A percentile compares a stretch with the other conserved stretches of the same genome.
Conservation (phyloP, 2,113 vertebrate species). For the Gymnobelideus leadbeateri region DNA sequence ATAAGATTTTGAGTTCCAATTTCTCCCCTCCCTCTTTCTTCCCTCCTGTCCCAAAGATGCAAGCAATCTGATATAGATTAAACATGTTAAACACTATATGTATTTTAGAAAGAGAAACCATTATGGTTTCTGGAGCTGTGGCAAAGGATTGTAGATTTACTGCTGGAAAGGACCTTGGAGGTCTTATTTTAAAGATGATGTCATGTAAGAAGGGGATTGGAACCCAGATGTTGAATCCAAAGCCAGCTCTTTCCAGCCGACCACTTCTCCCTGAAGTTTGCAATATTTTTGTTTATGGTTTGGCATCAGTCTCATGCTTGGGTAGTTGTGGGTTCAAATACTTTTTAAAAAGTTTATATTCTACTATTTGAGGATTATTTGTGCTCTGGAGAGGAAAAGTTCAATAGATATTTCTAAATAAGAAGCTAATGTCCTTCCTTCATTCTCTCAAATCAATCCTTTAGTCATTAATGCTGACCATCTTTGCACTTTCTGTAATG, state of each 20-base stretch:
- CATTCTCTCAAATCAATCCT: slow-evolving; percentile 59
- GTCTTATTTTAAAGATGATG: neutral
- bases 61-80: no score
- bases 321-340: slow-evolving; percentile 45
- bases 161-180: neutral
- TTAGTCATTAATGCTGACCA: slow-evolving; percentile 59
- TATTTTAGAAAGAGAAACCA: neutral
- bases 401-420: slow-evolving; percentile 41
- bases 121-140: neutral
- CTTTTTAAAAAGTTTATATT: slow-evolving; percentile 59
- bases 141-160: neutral
- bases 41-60: neutral
- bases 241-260: neutral
- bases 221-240: neutral
- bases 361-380: slow-evolving; percentile 57
- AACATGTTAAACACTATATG: neutral
- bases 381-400: slow-evolving; percentile 53
- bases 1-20: neutral
- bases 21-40: neutral
- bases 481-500: slow-evolving; percentile 58
- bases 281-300: neutral
- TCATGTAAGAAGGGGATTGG: neutral
- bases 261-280: neutral
- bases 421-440: slow-evolving; percentile 41
- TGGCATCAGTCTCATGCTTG: neutral